Conservation (phyloP, 2,797 vertebrate genomes). For the Agapornis canus region DNA sequence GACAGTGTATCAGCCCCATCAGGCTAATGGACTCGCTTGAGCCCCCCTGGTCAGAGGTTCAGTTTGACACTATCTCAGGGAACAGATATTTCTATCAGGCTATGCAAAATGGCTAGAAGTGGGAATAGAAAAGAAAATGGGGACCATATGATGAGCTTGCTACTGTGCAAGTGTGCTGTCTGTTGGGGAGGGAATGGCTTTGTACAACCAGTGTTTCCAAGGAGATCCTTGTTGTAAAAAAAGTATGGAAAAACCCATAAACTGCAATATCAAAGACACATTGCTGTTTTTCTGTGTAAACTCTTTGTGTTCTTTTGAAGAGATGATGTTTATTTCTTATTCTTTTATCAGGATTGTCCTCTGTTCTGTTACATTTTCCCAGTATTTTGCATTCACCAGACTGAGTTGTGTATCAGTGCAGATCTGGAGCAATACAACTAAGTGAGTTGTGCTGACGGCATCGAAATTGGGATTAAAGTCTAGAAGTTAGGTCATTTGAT, state of each 20-base stretch:
- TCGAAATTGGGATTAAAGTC: neutral
- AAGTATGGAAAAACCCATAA: neutral
- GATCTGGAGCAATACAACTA: neutral
- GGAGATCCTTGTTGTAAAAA: conserved; percentile 27
- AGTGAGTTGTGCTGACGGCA: neutral
- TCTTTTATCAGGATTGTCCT: neutral
- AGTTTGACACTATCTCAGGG: fast-evolving
- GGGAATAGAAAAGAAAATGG: neutral
- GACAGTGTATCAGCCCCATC: fast-evolving
- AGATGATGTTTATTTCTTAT: neutral
- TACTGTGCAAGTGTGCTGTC: fast-evolving
- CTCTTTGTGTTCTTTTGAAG: conserved; percentile 13
- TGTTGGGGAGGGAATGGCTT: neutral
- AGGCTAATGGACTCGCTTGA: fast-evolving
- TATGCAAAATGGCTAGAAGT: neutral
- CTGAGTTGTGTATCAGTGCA: neutral
- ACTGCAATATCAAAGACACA: neutral
- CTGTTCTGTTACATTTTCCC: neutral
- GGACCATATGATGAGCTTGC: neutral
- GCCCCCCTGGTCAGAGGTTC: neutral
- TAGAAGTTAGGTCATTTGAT: neutral
- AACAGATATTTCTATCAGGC: neutral
- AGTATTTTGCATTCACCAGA: neutral
- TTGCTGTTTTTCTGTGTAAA: neutral
- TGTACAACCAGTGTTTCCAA: conserved; percentile 14